Evolutionary conservation across 2,888 invertebrate species (phyloP).

Genomic region (Nomada ferruginata): DNA sequence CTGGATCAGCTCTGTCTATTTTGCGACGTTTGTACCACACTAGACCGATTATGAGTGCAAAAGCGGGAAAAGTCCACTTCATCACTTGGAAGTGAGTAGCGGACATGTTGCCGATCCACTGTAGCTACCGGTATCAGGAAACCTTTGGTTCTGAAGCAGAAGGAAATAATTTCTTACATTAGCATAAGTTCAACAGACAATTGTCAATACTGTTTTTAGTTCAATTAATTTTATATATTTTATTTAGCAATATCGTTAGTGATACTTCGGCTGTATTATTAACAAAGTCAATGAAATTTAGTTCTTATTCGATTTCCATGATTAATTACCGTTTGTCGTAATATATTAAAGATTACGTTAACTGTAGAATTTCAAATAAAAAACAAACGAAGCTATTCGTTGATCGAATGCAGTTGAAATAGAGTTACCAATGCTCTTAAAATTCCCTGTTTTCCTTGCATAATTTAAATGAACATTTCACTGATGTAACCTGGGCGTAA

Average conservation of each 20-base stretch:
- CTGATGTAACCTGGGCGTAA: no score
- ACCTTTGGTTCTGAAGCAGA: constrained; percentile 48
- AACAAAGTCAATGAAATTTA: constrained; percentile 50
- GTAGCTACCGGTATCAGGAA: constrained; percentile 86
- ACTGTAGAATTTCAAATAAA: no score
- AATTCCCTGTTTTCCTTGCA: not conserved
- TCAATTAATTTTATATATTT: not conserved
- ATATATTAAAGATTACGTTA: no score
- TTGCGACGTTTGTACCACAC: constrained; percentile 93
- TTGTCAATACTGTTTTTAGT: not conserved
- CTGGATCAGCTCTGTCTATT: constrained; percentile 90
- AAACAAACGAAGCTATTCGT: no score
- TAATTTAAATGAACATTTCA: not conserved
- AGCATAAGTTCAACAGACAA: not conserved
- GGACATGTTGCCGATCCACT: constrained; percentile 92
- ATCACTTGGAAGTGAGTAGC: constrained; percentile 89
- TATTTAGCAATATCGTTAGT: not conserved
- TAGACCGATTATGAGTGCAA: constrained; percentile 91
- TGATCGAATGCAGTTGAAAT: no score
- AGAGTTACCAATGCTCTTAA: no score
- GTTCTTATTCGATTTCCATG: constrained; percentile 47
- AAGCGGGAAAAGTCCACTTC: constrained; percentile 91
- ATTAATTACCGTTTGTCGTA: constrained; percentile 41
- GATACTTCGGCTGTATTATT: no score
- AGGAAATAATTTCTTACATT: constrained; percentile 1